phyloP scores from a whole-genome alignment of 2,888 invertebrate species.

The Drosophila robusta region DNA sequence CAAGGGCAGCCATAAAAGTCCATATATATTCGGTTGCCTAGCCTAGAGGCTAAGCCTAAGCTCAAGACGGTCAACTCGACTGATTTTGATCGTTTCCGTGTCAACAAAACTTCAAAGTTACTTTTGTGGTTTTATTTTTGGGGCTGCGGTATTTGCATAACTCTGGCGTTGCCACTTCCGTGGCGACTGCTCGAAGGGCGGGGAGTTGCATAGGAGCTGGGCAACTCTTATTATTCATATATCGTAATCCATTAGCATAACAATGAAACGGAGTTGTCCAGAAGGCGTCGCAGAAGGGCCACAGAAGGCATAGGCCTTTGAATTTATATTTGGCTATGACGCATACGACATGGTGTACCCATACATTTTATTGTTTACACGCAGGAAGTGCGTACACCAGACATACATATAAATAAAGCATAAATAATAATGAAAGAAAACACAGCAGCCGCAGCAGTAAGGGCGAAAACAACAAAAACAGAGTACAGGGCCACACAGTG shows the following conservation, averaged over 20 bases:
- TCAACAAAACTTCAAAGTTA: constrained; percentile 52
- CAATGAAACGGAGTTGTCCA: constrained; percentile 69
- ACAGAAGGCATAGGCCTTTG: constrained; percentile 54
- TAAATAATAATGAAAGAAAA: constrained; percentile 79
- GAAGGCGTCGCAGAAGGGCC: constrained; percentile 32
- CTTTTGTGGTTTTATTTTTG: constrained; percentile 25
- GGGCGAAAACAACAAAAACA: constrained; percentile 19
- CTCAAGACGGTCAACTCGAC: constrained; percentile 24
- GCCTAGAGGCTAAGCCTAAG: constrained; percentile 29
- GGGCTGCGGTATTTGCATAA: constrained; percentile 53
- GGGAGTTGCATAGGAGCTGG: not conserved
- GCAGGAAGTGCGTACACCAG: constrained; percentile 74
- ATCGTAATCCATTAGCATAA: constrained; percentile 80
- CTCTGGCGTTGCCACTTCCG: constrained; percentile 49
- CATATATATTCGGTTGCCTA: constrained; percentile 21
- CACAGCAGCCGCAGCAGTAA: constrained; percentile 29
- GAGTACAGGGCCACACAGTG: constrained; percentile 27
- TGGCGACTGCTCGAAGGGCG: constrained; percentile 7
- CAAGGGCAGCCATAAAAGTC: constrained; percentile 39
- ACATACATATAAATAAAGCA: constrained; percentile 72
- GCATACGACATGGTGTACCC: constrained; percentile 66
- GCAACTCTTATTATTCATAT: constrained; percentile 73
- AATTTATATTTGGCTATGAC: constrained; percentile 59
- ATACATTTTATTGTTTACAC: constrained; percentile 68
- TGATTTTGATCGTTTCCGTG: constrained; percentile 59